Evolutionary conservation across 2,113 vertebrate genomes (phyloP).

Genomic region (Heterotis niloticus): DNA sequence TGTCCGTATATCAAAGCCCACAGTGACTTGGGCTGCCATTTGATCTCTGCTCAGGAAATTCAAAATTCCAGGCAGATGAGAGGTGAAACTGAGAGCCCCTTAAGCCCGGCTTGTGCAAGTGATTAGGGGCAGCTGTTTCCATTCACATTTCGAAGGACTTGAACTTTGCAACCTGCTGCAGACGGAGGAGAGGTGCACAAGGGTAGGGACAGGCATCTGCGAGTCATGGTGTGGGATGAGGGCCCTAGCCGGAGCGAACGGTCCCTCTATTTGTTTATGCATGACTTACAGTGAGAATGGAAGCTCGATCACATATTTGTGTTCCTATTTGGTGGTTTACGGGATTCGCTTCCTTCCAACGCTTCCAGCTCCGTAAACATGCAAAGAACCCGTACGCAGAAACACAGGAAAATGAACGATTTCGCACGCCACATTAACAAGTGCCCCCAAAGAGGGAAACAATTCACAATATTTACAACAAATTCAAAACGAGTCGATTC

Average conservation of each 20-base stretch:
- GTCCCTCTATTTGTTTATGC: background rate
- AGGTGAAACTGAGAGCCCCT: constrained; percentile 76
- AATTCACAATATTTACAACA: background rate
- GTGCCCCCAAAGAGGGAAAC: background rate
- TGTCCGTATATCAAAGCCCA: constrained; percentile 77
- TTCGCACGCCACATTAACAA: background rate
- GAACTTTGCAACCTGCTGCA: constrained; percentile 72
- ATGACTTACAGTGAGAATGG: background rate
- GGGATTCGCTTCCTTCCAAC: background rate
- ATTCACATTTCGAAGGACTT: constrained; percentile 75
- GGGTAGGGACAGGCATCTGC: constrained; percentile 2
- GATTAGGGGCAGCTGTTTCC: constrained; percentile 79
- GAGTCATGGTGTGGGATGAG: constrained; percentile 14
- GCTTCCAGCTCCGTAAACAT: background rate
- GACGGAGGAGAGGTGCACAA: constrained; percentile 43
- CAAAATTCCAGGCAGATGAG: constrained; percentile 77
- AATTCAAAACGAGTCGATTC: background rate
- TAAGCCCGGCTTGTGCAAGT: constrained; percentile 69
- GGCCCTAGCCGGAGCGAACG: background rate
- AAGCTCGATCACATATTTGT: background rate
- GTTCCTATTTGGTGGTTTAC: background rate
- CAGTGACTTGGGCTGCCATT: constrained; percentile 71
- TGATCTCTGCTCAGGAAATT: constrained; percentile 75
- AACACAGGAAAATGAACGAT: background rate
- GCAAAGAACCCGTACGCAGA: background rate